Percentiles rank a stretch among this genome's conserved stretches.
Evolutionary conservation across 2,797 vertebrate genomes (phyloP).

Genomic region (Limosa lapponica): DNA sequence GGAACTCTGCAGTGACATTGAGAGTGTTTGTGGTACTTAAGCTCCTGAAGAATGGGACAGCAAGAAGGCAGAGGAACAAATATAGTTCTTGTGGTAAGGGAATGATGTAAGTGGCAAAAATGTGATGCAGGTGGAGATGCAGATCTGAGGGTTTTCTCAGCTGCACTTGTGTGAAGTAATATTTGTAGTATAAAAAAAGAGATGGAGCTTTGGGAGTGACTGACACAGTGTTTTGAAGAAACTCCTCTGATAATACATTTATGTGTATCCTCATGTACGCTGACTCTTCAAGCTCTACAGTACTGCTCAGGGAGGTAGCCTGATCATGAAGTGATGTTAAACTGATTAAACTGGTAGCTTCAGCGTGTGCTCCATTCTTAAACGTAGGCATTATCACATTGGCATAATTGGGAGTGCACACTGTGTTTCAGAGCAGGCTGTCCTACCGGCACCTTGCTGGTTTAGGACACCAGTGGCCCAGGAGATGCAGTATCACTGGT

Average conservation of each 20-base stretch:
- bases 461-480: neutral
- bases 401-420: rapidly evolving
- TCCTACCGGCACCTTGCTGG: neutral
- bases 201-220: neutral
- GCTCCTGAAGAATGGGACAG: neutral
- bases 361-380: neutral
- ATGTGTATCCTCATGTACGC: rapidly evolving
- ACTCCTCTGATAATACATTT: neutral
- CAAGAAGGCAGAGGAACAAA: neutral
- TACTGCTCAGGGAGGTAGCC: neutral
- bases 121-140: rapidly evolving
- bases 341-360: neutral
- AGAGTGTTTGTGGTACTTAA: neutral
- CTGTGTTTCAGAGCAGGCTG: neutral
- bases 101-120: neutral
- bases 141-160: neutral
- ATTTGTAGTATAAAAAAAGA: neutral
- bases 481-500: neutral
- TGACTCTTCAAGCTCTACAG: neutral
- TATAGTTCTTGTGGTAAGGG: neutral
- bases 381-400: neutral
- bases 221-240: neutral
- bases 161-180: neutral
- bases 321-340: neutral
- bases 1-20: neutral